Conservation (phyloP, 2,888 invertebrate genomes). For the Reticulitermes lucifugus region DNA sequence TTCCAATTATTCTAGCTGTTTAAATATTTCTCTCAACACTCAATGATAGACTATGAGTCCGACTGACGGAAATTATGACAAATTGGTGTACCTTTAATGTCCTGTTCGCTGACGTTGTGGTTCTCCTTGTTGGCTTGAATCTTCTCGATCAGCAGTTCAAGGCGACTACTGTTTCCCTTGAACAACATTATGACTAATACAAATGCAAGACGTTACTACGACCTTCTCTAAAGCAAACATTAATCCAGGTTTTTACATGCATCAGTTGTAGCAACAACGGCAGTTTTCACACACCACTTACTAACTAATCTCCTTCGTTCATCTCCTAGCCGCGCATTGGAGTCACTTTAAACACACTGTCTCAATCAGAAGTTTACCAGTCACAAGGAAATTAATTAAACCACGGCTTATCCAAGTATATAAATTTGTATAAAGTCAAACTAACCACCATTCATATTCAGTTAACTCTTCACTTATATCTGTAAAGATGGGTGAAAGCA, state of each 20-base stretch:
- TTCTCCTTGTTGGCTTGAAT: slow-evolving; percentile 88
- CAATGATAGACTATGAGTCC: too few species aligned
- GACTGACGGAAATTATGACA: too few species aligned
- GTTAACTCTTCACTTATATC: too few species aligned
- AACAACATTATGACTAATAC: slow-evolving; percentile 73
- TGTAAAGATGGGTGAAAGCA: too few species aligned
- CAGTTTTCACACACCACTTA: neutral
- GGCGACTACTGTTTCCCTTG: slow-evolving; percentile 86
- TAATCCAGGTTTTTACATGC: slow-evolving; percentile 14
- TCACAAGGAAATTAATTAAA: neutral
- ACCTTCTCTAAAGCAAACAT: slow-evolving; percentile 5
- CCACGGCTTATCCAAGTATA: too few species aligned
- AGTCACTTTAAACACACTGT: neutral
- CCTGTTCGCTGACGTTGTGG: slow-evolving; percentile 68
- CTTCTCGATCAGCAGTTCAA: slow-evolving; percentile 88
- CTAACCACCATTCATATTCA: too few species aligned
- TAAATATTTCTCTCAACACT: too few species aligned
- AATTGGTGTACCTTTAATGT: slow-evolving; percentile 65
- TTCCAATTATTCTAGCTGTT: too few species aligned
- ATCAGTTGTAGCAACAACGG: neutral
- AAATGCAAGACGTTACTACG: neutral
- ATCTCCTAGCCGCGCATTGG: slow-evolving; percentile 22
- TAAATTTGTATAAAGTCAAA: too few species aligned
- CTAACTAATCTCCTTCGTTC: neutral
- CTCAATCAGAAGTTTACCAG: neutral